A percentile compares a stretch with the other conserved stretches of the same genome.
Conservation (phyloP, 2,888 invertebrate genomes). For the Drosophila atroscutellata region DNA sequence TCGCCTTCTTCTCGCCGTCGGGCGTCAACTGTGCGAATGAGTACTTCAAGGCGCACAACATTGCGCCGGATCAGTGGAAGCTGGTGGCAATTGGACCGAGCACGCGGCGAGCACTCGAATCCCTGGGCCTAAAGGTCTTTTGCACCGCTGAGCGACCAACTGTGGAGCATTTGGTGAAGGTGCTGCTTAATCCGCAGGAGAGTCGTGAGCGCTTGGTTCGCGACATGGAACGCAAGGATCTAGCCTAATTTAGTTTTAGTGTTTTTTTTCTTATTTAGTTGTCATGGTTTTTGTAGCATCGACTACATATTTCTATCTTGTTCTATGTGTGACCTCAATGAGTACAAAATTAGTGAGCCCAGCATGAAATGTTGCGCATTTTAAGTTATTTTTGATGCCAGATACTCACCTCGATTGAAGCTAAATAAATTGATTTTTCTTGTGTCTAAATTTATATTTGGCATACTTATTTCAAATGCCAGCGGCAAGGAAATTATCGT, state of each 20-base stretch:
- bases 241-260: constrained; percentile 21
- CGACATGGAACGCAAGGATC: constrained; percentile 41
- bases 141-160: constrained; percentile 86
- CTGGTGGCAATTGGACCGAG: constrained; percentile 87
- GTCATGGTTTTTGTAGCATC: constrained; percentile 12
- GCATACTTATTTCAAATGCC: constrained; percentile 41
- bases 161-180: constrained; percentile 86
- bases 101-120: constrained; percentile 86
- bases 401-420: constrained; percentile 51
- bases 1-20: constrained; percentile 88
- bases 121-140: constrained; percentile 84
- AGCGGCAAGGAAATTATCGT: constrained; percentile 11
- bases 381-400: constrained; percentile 52
- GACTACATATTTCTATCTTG: constrained; percentile 8
- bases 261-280: background rate
- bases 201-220: constrained; percentile 69
- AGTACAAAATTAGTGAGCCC: constrained; percentile 66
- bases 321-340: constrained; percentile 55
- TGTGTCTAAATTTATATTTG: constrained; percentile 52
- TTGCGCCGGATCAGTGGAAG: constrained; percentile 83
- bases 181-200: constrained; percentile 83
- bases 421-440: constrained; percentile 45
- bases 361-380: constrained; percentile 56
- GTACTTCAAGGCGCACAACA: constrained; percentile 83
- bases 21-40: constrained; percentile 86